Conservation (phyloP, 1,140 invertebrate species). For the Hycleus phaleratus region DNA sequence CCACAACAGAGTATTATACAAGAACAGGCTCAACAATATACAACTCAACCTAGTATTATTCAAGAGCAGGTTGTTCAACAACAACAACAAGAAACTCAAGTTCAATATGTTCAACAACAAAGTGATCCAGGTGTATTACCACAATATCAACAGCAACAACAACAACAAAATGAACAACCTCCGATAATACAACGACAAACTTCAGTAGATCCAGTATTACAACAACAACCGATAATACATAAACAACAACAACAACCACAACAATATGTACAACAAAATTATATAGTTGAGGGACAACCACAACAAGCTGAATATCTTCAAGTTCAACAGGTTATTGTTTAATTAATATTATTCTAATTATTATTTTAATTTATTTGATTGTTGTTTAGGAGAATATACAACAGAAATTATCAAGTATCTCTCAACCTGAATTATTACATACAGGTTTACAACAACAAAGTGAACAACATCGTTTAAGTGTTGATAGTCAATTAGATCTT, state of each 20-base stretch:
- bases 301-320: conserved; percentile 34
- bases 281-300: conserved; percentile 23
- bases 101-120: conserved; percentile 36
- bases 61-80: not conserved
- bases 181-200: conserved; percentile 28
- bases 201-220: conserved; percentile 29
- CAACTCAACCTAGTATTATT: not conserved
- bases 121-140: conserved; percentile 26
- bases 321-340: conserved; percentile 17
- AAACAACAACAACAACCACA: conserved; percentile 26
- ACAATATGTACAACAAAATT: conserved; percentile 33
- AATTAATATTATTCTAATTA: too few relatives aligned
- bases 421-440: conserved; percentile 35
- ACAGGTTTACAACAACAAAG: conserved; percentile 9
- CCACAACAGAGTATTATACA: conserved; percentile 25
- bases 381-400: conserved; percentile 9
- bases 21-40: conserved; percentile 27
- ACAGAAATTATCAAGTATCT: conserved; percentile 30
- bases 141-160: conserved; percentile 38
- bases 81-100: conserved; percentile 40
- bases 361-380: too few relatives aligned
- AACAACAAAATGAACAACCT: conserved; percentile 32
- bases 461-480: conserved; percentile 32
- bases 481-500: conserved; percentile 35
- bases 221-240: conserved; percentile 33